These are phyloP conservation scores for Drosophila sordidapex DNA, from an alignment of 2,888 invertebrate species.

Conservation along the genomic window DNA sequence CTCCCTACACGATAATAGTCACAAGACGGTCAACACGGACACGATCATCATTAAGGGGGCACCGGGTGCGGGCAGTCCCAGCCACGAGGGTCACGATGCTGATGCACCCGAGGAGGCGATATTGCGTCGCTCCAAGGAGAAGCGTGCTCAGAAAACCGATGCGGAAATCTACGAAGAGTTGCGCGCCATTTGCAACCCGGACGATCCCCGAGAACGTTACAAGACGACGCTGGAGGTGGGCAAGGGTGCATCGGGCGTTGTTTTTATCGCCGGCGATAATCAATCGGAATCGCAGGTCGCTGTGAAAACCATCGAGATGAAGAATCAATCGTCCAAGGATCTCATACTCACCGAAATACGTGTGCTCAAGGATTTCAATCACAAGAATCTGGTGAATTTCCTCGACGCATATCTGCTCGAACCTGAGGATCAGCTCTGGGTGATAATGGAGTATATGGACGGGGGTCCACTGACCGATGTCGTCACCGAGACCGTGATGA, in stretches of 20 bases:
- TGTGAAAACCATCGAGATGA: slow-evolving; percentile 97
- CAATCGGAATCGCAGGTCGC: slow-evolving; percentile 92
- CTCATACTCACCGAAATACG: slow-evolving; percentile 97
- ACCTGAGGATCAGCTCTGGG: slow-evolving; percentile 97
- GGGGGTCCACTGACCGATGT: slow-evolving; percentile 98
- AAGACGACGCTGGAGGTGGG: slow-evolving; percentile 93
- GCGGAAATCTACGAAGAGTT: slow-evolving; percentile 90
- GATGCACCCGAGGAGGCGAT: slow-evolving; percentile 84
- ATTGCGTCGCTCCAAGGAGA: slow-evolving; percentile 84
- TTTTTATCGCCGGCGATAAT: slow-evolving; percentile 94
- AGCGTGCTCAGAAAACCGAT: slow-evolving; percentile 83
- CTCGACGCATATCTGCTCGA: slow-evolving; percentile 96
- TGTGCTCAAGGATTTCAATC: slow-evolving; percentile 95
- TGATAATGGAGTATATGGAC: slow-evolving; percentile 97
- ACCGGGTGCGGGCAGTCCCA: slow-evolving; percentile 47
- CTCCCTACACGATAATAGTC: slow-evolving; percentile 56
- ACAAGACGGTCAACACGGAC: slow-evolving; percentile 78
- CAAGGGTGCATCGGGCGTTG: slow-evolving; percentile 96
- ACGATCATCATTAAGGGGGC: slow-evolving; percentile 84
- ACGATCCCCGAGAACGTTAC: slow-evolving; percentile 93
- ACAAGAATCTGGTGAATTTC: slow-evolving; percentile 98
- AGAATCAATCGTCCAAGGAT: slow-evolving; percentile 97
- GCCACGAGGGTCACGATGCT: slow-evolving; percentile 79
- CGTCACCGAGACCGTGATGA: slow-evolving; percentile 98
- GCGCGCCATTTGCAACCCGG: slow-evolving; percentile 91